phyloP scores from a whole-genome alignment of 2,797 vertebrate genomes.

The Paedocypris micromegethes region DNA sequence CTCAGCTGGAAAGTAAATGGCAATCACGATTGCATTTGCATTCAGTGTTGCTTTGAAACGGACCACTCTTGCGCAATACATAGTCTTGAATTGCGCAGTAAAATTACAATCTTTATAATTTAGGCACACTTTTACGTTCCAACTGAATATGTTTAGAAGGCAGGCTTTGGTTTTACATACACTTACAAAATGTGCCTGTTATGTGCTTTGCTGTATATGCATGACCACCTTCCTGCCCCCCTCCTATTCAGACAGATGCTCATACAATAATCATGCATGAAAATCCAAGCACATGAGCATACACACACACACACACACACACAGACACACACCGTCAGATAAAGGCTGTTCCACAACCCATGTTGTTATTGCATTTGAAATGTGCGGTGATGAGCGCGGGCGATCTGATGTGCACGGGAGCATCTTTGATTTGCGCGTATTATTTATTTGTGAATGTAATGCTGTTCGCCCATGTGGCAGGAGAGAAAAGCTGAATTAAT shows the following conservation, averaged over 20 bases:
- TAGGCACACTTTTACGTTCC: neutral
- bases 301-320: conserved; percentile 38
- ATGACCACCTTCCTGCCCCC: neutral
- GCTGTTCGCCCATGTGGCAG: conserved; percentile 61
- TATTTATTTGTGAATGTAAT: conserved; percentile 70
- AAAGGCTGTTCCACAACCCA: conserved; percentile 53
- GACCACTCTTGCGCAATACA: conserved; percentile 12
- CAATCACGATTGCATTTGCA: conserved; percentile 49
- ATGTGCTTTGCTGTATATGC: neutral
- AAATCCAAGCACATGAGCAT: conserved; percentile 30
- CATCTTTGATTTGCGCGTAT: conserved; percentile 59
- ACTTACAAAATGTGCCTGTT: neutral
- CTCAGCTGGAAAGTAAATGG: conserved; percentile 58
- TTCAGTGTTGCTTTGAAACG: conserved; percentile 30
- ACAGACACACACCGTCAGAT: conserved; percentile 57
- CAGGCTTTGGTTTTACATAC: conserved; percentile 1
- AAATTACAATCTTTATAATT: conserved; percentile 9
- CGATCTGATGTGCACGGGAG: conserved; percentile 41
- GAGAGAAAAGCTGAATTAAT: conserved; percentile 65
- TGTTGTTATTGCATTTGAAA: conserved; percentile 59
- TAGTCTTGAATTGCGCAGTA: conserved; percentile 10
- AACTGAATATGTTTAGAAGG: neutral
- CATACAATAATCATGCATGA: conserved; percentile 21
- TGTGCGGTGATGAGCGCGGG: conserved; percentile 58
- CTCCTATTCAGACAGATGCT: conserved; percentile 6